A percentile compares a stretch with the other conserved stretches of the same genome.
Conservation (phyloP, 2,113 vertebrate species). For the Ochotona princeps region DNA sequence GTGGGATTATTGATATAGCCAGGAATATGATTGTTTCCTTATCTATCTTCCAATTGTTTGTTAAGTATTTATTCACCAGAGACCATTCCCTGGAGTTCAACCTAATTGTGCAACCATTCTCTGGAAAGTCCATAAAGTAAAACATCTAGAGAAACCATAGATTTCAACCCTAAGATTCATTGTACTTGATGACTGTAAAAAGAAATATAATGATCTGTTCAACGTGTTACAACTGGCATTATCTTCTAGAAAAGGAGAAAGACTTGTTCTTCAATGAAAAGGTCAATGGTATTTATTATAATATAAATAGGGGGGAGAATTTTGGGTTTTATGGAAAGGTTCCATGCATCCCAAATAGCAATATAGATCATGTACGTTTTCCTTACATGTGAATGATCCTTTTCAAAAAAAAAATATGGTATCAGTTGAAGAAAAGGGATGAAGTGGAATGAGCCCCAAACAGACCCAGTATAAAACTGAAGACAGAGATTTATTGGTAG, state of each 20-base stretch:
- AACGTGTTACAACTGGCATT: neutral
- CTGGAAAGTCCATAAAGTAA: conserved; percentile 60
- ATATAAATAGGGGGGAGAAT: conserved; percentile 39
- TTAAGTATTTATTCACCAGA: conserved; percentile 78
- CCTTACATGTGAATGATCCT: conserved; percentile 19
- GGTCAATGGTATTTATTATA: conserved; percentile 12
- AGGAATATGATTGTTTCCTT: conserved; percentile 75
- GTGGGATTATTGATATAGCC: conserved; percentile 76
- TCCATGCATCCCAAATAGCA: neutral
- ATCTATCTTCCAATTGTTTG: conserved; percentile 79
- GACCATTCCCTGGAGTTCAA: conserved; percentile 63
- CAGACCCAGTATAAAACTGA: neutral
- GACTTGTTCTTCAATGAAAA: conserved; percentile 4
- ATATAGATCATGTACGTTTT: neutral
- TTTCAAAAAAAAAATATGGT: conserved; percentile 31
- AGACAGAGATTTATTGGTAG: neutral
- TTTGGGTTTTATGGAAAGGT: neutral
- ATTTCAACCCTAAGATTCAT: neutral
- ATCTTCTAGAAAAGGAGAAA: neutral
- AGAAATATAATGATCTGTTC: neutral
- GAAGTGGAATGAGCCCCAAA: neutral
- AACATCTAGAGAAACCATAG: conserved; percentile 52
- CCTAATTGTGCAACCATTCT: conserved; percentile 65
- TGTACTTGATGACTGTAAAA: neutral
- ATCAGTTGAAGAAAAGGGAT: conserved; percentile 33